Evolutionary conservation across 1,140 invertebrate genomes (phyloP), one percentile per base, ranked within the genome.

Genomic region (Drosophila pallidifrons): DNA sequence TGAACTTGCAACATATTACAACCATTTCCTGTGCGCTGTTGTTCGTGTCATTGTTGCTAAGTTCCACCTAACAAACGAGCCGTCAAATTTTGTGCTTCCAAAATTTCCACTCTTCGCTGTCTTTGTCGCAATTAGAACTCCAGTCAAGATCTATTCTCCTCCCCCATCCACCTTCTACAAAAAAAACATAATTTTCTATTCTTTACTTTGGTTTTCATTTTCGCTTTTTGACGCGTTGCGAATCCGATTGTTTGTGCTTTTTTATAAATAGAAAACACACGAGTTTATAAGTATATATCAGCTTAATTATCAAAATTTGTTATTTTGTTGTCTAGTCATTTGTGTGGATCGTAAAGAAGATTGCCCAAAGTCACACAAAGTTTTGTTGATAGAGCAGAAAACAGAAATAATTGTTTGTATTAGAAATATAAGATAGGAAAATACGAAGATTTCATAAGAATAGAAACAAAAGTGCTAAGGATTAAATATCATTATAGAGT

Each of bases 151-250:
- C 51, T n/a, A n/a, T 20, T 32, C 11, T 8, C 30, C 68, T 10
- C 8, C n/a, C 13, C 43, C 16, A 6, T 11, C 5, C 3, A 25
- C 43, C 3, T 8, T 1, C 28, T 8, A 32, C 5, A 32, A 7
- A 32, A 32, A 43, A 61, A 15, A 46, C 41, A 35, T 70, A 54
- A 60, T 73, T 73, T 59, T 66, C 35, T 30, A 38, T 15, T 54
- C 38, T 66, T 4, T 43, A 4, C 15, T 60, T 73, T 67, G 70
- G 25, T 73, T 13, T 15, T n/a, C 15, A 58, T 52, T 46, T 73
- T 73, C 64, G 64, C 51, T 55, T 72, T 65, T 72, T 35, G 49
- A 41, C 35, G 68, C 60, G 60, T 72, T 43, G 35, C 55, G 13
- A 68, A 73, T 67, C 46, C 46, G 54, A 67, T 73, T 66, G 20